These are phyloP conservation scores for Pardalotus punctatus DNA, from an alignment of 2,113 vertebrate genomes.

Conservation along the genomic window DNA sequence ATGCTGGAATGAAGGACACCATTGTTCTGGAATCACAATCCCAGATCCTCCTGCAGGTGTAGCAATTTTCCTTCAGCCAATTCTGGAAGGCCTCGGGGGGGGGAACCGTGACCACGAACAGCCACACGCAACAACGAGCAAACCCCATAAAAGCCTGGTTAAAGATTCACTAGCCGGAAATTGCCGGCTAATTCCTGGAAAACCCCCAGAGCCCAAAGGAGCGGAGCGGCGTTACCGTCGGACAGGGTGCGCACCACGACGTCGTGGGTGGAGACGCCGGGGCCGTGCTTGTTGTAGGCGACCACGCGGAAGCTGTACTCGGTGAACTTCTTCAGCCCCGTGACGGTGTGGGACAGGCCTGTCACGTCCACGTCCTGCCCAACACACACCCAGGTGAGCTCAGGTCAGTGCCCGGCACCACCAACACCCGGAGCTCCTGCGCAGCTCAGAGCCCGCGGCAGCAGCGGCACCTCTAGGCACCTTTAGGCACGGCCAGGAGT, in stretches of 20 bases:
- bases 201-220: accelerated
- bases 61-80: neutral
- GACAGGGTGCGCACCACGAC: conserved; percentile 84
- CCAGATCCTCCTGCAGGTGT: neutral
- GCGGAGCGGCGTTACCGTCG: conserved; percentile 79
- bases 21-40: neutral
- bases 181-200: neutral
- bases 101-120: neutral
- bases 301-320: conserved; percentile 95
- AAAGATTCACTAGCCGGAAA: neutral
- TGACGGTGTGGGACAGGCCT: conserved; percentile 82
- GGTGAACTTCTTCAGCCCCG: conserved; percentile 88
- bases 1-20: neutral
- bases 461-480: accelerated
- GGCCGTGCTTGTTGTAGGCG: conserved; percentile 94
- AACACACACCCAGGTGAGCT: neutral
- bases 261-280: conserved; percentile 94
- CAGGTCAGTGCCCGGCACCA: neutral
- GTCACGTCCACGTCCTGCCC: conserved; percentile 86
- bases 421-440: neutral
- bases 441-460: neutral
- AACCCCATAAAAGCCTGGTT: neutral
- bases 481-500: neutral
- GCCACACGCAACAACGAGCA: neutral
- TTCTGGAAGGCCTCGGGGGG: neutral